Percentiles rank a stretch among this genome's conserved stretches.
Conservation (phyloP, 1,140 invertebrate genomes). For the Plectrocnemia conspersa region DNA sequence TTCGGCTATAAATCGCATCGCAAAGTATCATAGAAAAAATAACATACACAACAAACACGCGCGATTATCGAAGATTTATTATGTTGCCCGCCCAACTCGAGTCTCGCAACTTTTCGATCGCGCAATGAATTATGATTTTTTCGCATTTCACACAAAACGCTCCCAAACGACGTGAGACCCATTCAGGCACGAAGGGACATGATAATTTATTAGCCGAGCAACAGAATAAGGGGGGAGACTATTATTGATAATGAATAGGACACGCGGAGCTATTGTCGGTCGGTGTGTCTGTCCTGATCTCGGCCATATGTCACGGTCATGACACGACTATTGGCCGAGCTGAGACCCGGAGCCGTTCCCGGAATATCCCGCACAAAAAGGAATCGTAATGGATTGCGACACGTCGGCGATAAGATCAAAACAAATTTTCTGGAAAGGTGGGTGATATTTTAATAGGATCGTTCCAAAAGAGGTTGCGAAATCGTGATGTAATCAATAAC, state of each 20-base stretch:
- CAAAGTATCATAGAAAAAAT: no score
- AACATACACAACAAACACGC: no score
- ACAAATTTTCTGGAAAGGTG: conserved; percentile 1
- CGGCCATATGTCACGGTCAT: conserved; percentile 7
- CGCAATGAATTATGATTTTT: conserved; percentile 26
- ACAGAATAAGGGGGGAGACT: conserved; percentile 5
- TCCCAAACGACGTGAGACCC: conserved; percentile 22
- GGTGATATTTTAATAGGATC: no score
- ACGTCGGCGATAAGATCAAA: conserved; percentile 6
- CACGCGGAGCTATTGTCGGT: conserved; percentile 15
- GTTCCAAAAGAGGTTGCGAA: no score
- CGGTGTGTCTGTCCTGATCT: background rate
- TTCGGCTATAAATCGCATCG: no score
- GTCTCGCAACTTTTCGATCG: background rate
- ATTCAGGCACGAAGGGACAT: conserved; percentile 20
- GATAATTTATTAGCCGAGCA: conserved; percentile 25
- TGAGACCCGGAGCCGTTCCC: background rate
- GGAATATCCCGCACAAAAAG: conserved; percentile 1
- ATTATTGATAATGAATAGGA: conserved; percentile 25
- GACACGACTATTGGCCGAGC: conserved; percentile 15
- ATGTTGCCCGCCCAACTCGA: no score
- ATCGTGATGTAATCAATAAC: no score
- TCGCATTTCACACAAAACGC: conserved; percentile 27
- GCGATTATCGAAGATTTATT: no score
- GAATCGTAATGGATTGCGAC: conserved; percentile 2